A percentile compares a stretch with the other conserved stretches of the same genome.
Conservation (phyloP, 2,113 vertebrate genomes). For the Tenrec ecaudatus region DNA sequence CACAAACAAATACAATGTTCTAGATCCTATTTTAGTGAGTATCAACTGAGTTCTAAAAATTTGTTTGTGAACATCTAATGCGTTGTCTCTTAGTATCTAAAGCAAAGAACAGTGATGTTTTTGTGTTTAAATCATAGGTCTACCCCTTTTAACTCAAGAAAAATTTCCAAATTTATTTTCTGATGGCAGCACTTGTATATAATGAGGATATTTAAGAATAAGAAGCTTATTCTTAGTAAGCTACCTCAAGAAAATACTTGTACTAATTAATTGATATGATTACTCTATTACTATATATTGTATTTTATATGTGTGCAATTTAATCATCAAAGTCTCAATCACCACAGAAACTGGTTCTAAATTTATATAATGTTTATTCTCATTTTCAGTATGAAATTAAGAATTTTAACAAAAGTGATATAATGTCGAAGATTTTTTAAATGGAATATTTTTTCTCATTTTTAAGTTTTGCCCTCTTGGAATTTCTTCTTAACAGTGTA, state of each 20-base stretch:
- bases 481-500: neutral
- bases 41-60: too few relatives aligned
- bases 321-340: constrained; percentile 22
- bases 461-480: neutral
- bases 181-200: neutral
- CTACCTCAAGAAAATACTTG: constrained; percentile 2
- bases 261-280: neutral
- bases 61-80: too few relatives aligned
- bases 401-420: neutral
- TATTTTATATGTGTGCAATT: neutral
- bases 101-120: too few relatives aligned
- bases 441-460: neutral
- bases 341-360: neutral
- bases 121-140: neutral
- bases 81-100: too few relatives aligned
- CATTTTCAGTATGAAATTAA: neutral
- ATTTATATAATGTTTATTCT: neutral
- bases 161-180: neutral
- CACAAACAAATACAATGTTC: too few relatives aligned
- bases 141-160: neutral
- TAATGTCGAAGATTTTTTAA: constrained; percentile 1
- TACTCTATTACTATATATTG: neutral
- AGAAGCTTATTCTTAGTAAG: too few relatives aligned
- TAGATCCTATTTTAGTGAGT: too few relatives aligned
- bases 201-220: neutral